Evolutionary conservation across 2,888 invertebrate genomes (phyloP), one percentile per base, ranked within the genome.

Genomic region (Myopa testacea): DNA sequence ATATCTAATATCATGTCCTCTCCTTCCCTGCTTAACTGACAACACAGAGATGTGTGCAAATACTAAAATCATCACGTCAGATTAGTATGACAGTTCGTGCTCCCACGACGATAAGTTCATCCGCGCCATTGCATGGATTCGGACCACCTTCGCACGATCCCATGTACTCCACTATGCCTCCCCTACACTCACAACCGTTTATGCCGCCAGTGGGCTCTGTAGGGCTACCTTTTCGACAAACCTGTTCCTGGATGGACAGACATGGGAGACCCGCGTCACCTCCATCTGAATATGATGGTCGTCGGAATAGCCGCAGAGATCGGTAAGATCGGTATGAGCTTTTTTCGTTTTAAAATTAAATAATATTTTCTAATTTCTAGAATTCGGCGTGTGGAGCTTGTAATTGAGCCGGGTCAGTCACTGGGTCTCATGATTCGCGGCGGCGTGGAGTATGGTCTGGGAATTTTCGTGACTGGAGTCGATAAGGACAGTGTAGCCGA

Each of bases 381-480:
- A 79, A 87, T 89, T 82, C 85, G 90, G 74, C 91, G 95, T 92
- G 95, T 96, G 86, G 96, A 96, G 85, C 91, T 96, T 81, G 94
- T 95, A 87, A 96, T 96, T 87, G 96, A 96, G 88, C 95, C 96
- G 12, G 96, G 96, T 6, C 96, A 97, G 89, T 96, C 96, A 80
- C 91, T 98, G 82, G 98, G 98, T 12, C 91, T 98, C 84, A 97
- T 97, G 96, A 98, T 98, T 84, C 92, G 98, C 80, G 98, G 98
- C 40, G 98, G 98, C 19, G 92, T 96, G 78, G 98, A 98, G 89
- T 98, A 98, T 90, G 97, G 96, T 85, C 93, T 98, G 80, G 98
- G 98, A 38, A 97, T 98, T 88, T 98, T 97, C 91, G 95, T 98
- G 86, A 98, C 98, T 0, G 98, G 97, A 55, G 97, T 98, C 76